Evolutionary conservation across 1,140 invertebrate species (phyloP).

Genomic region (Hycleus phaleratus): DNA sequence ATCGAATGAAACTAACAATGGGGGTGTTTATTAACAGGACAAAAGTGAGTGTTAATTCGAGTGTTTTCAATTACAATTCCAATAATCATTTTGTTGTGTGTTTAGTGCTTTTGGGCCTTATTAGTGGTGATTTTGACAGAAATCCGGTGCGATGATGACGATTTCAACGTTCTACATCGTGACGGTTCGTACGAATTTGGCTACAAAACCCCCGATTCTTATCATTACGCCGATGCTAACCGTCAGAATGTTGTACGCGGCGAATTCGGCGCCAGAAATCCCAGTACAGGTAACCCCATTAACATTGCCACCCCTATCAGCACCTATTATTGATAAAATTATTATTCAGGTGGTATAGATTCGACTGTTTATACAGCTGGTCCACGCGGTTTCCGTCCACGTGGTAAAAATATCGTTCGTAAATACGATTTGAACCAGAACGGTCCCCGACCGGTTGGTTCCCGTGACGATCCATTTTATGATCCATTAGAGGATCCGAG

Average conservation of each 20-base stretch:
- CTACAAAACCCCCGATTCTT: constrained; percentile 59
- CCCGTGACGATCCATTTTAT: constrained; percentile 55
- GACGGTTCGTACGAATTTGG: constrained; percentile 60
- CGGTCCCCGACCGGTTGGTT: constrained; percentile 50
- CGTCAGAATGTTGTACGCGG: constrained; percentile 54
- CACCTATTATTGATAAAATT: neutral
- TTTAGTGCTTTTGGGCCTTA: neutral
- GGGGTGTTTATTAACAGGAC: no score
- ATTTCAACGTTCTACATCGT: constrained; percentile 40
- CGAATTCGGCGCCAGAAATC: constrained; percentile 55
- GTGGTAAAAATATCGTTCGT: constrained; percentile 59
- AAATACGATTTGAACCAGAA: constrained; percentile 60
- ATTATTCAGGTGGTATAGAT: constrained; percentile 45
- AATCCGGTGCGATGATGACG: constrained; percentile 25
- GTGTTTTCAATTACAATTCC: no score
- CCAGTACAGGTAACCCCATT: constrained; percentile 44
- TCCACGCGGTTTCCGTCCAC: constrained; percentile 59
- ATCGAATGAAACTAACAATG: no score
- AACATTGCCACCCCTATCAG: no score
- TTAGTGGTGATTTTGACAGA: neutral
- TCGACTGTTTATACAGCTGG: constrained; percentile 65
- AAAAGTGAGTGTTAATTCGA: no score
- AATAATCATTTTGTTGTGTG: no score
- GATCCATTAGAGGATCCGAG: constrained; percentile 66
- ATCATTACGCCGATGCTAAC: constrained; percentile 53